These are phyloP conservation scores for Muraenolepis orangiensis DNA, from an alignment of 2,797 vertebrate genomes.

Conservation along the genomic window DNA sequence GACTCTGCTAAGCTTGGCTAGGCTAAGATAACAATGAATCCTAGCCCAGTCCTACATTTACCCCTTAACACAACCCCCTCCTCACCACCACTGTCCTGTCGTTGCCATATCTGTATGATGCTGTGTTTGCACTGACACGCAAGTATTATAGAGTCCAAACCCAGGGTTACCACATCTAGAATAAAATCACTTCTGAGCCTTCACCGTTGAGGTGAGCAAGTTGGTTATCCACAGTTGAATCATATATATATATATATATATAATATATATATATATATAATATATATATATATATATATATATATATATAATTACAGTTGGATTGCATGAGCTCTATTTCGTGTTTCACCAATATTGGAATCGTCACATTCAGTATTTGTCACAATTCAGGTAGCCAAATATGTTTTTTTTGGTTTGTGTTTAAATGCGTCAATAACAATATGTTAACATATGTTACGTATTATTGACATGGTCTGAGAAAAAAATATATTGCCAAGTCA, in stretches of 20 bases:
- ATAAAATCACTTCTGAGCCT: background rate
- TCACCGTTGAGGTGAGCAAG: background rate
- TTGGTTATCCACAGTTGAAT: background rate
- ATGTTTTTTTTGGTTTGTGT: constrained; percentile 52
- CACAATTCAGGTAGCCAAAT: constrained; percentile 55
- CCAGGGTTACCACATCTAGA: background rate
- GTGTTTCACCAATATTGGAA: constrained; percentile 45
- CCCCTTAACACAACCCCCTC: background rate
- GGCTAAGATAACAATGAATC: background rate
- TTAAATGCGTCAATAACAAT: constrained; percentile 49
- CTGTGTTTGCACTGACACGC: background rate
- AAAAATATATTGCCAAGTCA: constrained; percentile 13
- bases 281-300: background rate
- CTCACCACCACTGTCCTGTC: background rate
- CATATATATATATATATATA: background rate
- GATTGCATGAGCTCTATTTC: constrained; percentile 48
- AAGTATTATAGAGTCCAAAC: background rate
- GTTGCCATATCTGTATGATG: background rate
- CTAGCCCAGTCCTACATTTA: background rate
- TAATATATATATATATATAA: background rate
- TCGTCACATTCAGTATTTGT: constrained; percentile 45
- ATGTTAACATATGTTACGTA: constrained; percentile 43
- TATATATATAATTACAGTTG: constrained; percentile 1
- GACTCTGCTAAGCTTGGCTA: background rate
- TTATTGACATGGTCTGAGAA: constrained; percentile 46